Base-by-base conservation (phyloP, 2,797 vertebrate species). In the Peromyscus melanophrys region DNA sequence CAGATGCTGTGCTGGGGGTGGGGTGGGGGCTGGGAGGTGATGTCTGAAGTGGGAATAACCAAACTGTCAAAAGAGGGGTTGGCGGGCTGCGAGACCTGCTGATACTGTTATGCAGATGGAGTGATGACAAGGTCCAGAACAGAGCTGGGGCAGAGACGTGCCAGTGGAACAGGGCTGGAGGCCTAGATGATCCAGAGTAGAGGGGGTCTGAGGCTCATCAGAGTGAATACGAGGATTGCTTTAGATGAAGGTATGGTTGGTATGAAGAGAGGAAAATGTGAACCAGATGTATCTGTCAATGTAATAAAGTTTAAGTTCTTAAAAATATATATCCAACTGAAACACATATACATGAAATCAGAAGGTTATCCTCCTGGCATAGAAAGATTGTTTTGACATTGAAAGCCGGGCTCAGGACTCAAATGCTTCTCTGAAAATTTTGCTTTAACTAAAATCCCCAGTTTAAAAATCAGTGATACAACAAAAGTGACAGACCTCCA, bases 361-460 rank as follows among this genome's bases (percentile, higher is more conserved):
- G 69, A 92, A 94, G 19, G 6, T 84, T 85, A 25, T 80, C 34
- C 84, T 95, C 89, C 71, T 34, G 76, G 65, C 40, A 27, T 16
- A 73, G 71, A 40, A 61, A 83, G 85, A 86, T 59, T 93, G 27
- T 83, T 90, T 94, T 93, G 57, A 95, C 57, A 84, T 0, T 95
- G n/a, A 77, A 21, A 27, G 6, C 90, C 83, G 25, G 55, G 1
- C 34, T 92, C 75, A 92, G 78, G 80, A 76, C 43, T 76, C 57
- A 95, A 89, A 96, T 86, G 43, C 31, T 59, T 92, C n/a, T 87
- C 34, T 91, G 89, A 83, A 77, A 78, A 67, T 59, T 82, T 92
- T 90, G n/a, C 9, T 31, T 69, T 69, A 89, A 78, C 86, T 97
- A 73, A 85, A 95, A 93, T n/a, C 29, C 8, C 17, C 40, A 88